Conservation (phyloP, 2,113 vertebrate genomes). For the Megalops atlanticus region DNA sequence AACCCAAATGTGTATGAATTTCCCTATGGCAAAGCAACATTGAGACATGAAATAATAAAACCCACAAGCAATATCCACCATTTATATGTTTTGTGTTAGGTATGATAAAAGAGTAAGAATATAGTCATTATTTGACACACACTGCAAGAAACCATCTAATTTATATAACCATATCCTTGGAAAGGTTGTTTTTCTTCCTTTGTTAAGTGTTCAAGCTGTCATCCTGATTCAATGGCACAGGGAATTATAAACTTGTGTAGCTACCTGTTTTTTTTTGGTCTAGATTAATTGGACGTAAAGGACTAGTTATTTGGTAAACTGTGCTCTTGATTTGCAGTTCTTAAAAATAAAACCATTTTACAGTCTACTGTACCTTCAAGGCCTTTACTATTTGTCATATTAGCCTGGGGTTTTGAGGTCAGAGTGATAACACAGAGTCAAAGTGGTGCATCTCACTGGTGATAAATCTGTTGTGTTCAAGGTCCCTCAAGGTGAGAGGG, state of each 20-base stretch:
- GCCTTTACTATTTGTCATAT: neutral
- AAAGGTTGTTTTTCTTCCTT: too few relatives aligned
- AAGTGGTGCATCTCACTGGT: constrained; percentile 24
- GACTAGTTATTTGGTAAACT: neutral
- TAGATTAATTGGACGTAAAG: neutral
- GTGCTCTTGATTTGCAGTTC: neutral
- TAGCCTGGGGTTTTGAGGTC: constrained; percentile 22
- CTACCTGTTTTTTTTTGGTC: neutral
- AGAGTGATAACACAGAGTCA: constrained; percentile 24
- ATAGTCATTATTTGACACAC: too few relatives aligned
- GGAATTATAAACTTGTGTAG: neutral
- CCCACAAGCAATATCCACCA: too few relatives aligned
- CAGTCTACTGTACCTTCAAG: neutral
- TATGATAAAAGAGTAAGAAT: too few relatives aligned
- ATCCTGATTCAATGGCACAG: too few relatives aligned
- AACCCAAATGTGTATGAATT: too few relatives aligned
- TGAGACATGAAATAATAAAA: too few relatives aligned
- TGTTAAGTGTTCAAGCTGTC: too few relatives aligned
- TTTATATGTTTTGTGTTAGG: too few relatives aligned
- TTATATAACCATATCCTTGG: too few relatives aligned
- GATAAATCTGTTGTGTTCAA: constrained; percentile 50
- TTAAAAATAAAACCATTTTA: neutral
- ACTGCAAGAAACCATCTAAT: too few relatives aligned
- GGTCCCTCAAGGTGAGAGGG: constrained; percentile 52
- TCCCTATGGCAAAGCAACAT: too few relatives aligned